phyloP scores from a whole-genome alignment of 2,797 vertebrate genomes.

The Artibeus jamaicensis region DNA sequence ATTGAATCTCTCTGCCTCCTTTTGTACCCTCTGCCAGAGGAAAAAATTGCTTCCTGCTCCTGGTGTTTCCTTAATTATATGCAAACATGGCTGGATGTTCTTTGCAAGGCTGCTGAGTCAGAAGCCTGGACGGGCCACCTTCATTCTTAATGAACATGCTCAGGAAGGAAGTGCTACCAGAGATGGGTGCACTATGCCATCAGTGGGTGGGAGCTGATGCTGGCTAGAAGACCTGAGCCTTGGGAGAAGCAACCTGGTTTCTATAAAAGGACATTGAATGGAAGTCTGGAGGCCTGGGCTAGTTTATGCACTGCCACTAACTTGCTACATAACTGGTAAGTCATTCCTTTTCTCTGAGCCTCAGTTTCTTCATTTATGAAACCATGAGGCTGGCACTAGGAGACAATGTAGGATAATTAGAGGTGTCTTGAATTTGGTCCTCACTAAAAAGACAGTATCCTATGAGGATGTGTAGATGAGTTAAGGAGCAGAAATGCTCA shows the following conservation, averaged over 20 bases:
- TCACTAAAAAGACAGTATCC: neutral
- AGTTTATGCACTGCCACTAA: neutral
- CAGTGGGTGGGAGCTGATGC: conserved; percentile 28
- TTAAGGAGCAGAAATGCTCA: neutral
- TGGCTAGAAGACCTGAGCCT: neutral
- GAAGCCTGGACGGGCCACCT: conserved; percentile 44
- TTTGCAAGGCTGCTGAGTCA: conserved; percentile 65
- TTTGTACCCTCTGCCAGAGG: neutral
- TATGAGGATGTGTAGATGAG: neutral
- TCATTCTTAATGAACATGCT: conserved; percentile 45
- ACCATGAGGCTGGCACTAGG: neutral
- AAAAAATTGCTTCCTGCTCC: conserved; percentile 21
- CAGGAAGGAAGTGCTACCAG: conserved; percentile 61
- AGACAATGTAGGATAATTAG: neutral
- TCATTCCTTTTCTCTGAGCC: conserved; percentile 30
- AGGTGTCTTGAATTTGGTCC: neutral
- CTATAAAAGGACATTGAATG: conserved; percentile 4
- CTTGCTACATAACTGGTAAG: conserved; percentile 44
- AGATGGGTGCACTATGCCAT: neutral
- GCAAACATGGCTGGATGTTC: conserved; percentile 37
- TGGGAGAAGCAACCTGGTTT: neutral
- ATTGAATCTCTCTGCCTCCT: neutral
- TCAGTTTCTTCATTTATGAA: neutral
- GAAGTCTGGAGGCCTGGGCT: conserved; percentile 3
- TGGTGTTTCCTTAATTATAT: conserved; percentile 19